Conservation (phyloP, 2,113 vertebrate genomes). For the Neodon shergylaensis region DNA sequence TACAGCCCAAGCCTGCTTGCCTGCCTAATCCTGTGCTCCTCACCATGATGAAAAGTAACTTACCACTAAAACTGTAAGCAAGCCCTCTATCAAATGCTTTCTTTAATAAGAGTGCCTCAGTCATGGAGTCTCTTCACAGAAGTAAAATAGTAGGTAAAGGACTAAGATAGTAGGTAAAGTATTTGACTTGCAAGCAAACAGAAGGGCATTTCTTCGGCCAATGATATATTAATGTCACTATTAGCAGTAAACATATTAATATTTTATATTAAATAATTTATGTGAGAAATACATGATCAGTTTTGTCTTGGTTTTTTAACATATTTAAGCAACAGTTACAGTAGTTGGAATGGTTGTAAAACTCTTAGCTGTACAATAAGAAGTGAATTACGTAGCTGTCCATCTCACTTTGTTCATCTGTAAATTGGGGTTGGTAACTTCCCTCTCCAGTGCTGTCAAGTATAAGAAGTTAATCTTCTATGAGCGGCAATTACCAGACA, state of each 20-base stretch:
- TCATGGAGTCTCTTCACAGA: not conserved
- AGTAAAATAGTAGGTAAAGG: not conserved
- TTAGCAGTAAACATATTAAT: conserved; percentile 20
- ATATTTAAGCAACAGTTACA: not conserved
- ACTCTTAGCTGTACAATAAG: not conserved
- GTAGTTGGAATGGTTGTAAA: not conserved
- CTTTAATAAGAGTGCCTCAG: not conserved
- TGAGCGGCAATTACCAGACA: not conserved
- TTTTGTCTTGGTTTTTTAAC: not conserved
- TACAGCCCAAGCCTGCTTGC: not conserved
- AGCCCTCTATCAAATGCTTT: not conserved
- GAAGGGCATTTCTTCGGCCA: not conserved
- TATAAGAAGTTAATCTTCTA: conserved; percentile 3
- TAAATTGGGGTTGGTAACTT: not conserved
- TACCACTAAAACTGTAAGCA: not conserved
- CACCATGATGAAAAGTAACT: not conserved
- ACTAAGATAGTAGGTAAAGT: not conserved
- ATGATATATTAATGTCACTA: not conserved
- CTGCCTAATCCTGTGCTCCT: not conserved
- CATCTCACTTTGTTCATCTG: not conserved
- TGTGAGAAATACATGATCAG: not conserved
- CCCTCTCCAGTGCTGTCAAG: not conserved
- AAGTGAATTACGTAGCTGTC: not conserved
- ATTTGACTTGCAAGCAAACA: not conserved
- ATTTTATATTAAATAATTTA: not conserved